Conservation (phyloP, 2,888 invertebrate genomes). For the Timandra comae region DNA sequence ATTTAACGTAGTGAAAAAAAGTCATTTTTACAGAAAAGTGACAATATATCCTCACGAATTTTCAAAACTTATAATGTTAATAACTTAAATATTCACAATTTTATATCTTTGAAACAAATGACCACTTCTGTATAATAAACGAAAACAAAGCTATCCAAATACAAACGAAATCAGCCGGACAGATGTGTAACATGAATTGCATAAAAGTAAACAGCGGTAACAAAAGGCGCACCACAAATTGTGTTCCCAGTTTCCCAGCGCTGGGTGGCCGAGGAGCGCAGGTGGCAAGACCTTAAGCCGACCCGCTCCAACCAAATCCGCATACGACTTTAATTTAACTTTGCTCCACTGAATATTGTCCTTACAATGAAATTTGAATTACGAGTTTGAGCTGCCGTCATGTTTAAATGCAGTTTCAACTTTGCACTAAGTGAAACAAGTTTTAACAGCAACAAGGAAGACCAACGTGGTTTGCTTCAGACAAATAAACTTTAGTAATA, state of each 20-base stretch:
- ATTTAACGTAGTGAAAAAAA: too few relatives aligned
- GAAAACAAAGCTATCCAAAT: slow-evolving; percentile 6
- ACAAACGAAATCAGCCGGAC: slow-evolving; percentile 15
- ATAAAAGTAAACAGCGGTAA: slow-evolving; percentile 57
- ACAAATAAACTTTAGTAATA: slow-evolving; percentile 1
- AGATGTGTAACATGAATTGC: slow-evolving; percentile 47
- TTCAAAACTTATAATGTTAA: neutral
- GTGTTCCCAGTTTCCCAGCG: slow-evolving; percentile 65
- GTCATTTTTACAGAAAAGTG: neutral
- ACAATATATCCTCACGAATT: neutral
- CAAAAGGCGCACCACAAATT: slow-evolving; percentile 63
- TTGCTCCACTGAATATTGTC: slow-evolving; percentile 62
- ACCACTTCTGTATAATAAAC: too few relatives aligned
- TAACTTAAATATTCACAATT: too few relatives aligned
- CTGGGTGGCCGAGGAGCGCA: slow-evolving; percentile 43
- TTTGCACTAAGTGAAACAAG: slow-evolving; percentile 15
- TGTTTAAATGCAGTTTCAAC: slow-evolving; percentile 17
- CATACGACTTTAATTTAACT: slow-evolving; percentile 72
- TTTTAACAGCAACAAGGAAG: slow-evolving; percentile 9
- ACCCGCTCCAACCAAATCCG: slow-evolving; percentile 59
- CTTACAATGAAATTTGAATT: slow-evolving; percentile 56
- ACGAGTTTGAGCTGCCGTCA: slow-evolving; percentile 19
- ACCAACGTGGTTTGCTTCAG: slow-evolving; percentile 2
- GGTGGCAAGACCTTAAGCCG: slow-evolving; percentile 60
- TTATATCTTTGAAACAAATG: too few relatives aligned